These are phyloP conservation scores for Pelmatolapia mariae DNA, from an alignment of 2,113 vertebrate genomes.

Conservation along the genomic window DNA sequence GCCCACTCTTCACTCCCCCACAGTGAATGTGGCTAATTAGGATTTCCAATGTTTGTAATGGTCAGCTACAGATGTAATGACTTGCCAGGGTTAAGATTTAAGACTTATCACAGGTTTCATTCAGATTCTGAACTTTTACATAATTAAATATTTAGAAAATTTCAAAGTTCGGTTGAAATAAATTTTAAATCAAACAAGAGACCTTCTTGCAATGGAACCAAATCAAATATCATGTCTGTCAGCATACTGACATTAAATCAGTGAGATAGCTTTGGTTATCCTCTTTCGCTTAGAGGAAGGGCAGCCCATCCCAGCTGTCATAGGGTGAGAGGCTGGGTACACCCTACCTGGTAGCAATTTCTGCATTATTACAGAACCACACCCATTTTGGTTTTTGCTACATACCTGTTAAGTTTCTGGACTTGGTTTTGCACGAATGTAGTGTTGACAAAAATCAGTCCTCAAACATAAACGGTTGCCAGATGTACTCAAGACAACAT, in stretches of 20 bases:
- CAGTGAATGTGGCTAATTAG: conserved; percentile 63
- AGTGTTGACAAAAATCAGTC: neutral
- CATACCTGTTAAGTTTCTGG: neutral
- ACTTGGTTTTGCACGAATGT: neutral
- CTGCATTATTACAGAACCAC: neutral
- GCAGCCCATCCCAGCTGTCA: neutral
- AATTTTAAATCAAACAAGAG: neutral
- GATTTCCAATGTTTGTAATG: conserved; percentile 51
- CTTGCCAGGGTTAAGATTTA: neutral
- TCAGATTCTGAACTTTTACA: neutral
- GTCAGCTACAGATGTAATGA: conserved; percentile 45
- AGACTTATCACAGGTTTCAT: neutral
- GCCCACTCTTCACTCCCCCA: conserved; percentile 56
- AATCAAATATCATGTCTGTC: neutral
- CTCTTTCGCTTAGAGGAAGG: neutral
- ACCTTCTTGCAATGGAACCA: neutral
- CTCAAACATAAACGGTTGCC: neutral
- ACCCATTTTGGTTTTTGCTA: neutral
- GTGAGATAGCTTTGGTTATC: neutral
- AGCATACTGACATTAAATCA: neutral
- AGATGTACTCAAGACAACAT: neutral
- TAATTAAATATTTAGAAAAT: neutral
- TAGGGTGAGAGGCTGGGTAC: neutral
- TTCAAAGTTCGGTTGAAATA: neutral
- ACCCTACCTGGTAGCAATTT: neutral